Conservation (phyloP, 2,113 vertebrate species). For the Andinoacara biseriatus region DNA sequence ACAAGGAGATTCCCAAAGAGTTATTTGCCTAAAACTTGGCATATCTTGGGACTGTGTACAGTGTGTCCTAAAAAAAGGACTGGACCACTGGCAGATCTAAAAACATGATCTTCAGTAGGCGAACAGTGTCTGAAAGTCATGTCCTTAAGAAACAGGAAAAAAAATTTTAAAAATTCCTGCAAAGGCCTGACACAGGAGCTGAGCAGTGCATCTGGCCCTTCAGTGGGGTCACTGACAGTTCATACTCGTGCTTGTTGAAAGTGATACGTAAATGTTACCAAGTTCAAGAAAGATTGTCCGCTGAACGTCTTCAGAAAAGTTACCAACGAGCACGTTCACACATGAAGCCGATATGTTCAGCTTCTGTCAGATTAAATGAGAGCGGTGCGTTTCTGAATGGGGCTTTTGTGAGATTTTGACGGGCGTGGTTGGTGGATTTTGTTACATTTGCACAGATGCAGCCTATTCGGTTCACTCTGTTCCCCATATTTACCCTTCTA, state of each 20-base stretch:
- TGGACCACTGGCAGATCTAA: too few species aligned
- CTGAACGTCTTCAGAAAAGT: not conserved
- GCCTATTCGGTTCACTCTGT: not conserved
- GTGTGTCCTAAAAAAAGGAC: too few species aligned
- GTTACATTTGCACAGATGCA: not conserved
- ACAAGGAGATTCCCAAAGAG: too few species aligned
- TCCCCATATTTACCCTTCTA: not conserved
- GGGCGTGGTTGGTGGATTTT: not conserved
- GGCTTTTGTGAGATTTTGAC: not conserved
- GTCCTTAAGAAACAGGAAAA: too few species aligned
- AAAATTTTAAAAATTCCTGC: too few species aligned
- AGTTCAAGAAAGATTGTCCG: not conserved
- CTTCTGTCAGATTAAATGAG: not conserved
- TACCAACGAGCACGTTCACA: not conserved
- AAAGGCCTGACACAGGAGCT: too few species aligned
- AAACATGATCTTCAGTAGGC: too few species aligned
- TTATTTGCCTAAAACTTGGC: too few species aligned
- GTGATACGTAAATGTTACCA: not conserved
- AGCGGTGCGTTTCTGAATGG: not conserved
- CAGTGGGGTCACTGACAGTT: not conserved
- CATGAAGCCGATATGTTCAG: not conserved
- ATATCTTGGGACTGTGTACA: too few species aligned
- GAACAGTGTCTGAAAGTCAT: too few species aligned
- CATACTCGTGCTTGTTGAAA: not conserved
- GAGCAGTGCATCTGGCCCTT: too few species aligned